These are phyloP conservation scores for Agapornis roseicollis DNA, from an alignment of 2,113 vertebrate genomes.

Conservation along the genomic window DNA sequence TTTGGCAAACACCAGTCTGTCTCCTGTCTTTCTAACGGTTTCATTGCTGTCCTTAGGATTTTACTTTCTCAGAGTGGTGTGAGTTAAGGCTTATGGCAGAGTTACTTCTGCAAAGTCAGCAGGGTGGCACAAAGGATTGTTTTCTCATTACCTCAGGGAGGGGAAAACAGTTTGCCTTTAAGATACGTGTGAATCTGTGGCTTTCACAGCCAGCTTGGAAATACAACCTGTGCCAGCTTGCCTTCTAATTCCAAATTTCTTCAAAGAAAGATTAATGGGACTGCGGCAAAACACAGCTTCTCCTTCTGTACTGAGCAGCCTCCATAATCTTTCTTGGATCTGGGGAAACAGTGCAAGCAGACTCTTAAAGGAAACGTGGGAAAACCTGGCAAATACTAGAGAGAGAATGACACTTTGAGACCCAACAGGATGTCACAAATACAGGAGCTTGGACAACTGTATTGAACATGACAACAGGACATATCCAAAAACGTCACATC, in stretches of 20 bases:
- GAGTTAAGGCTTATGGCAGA: not conserved
- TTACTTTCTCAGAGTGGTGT: not conserved
- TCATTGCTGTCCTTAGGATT: not conserved
- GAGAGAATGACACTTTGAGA: not conserved
- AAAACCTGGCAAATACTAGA: not conserved
- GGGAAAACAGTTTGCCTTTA: not conserved
- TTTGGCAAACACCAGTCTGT: constrained; percentile 12
- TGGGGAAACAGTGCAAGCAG: not conserved
- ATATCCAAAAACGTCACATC: not conserved
- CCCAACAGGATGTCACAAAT: not conserved
- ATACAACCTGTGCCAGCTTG: not conserved
- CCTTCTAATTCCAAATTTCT: constrained; percentile 13
- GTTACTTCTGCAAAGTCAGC: not conserved
- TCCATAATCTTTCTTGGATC: not conserved
- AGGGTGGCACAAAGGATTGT: not conserved
- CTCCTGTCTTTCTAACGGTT: not conserved
- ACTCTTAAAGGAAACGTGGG: not conserved
- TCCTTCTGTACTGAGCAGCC: not conserved
- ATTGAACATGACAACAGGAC: not conserved
- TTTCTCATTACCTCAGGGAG: not conserved
- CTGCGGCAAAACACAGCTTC: not conserved
- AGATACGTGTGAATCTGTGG: not conserved
- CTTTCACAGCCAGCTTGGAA: constrained; percentile 6
- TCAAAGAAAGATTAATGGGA: not conserved
- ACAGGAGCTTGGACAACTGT: not conserved